Evolutionary conservation across 1,140 invertebrate genomes (phyloP), one percentile per base, ranked within the genome.

Genomic region (Anadara kagoshimensis): DNA sequence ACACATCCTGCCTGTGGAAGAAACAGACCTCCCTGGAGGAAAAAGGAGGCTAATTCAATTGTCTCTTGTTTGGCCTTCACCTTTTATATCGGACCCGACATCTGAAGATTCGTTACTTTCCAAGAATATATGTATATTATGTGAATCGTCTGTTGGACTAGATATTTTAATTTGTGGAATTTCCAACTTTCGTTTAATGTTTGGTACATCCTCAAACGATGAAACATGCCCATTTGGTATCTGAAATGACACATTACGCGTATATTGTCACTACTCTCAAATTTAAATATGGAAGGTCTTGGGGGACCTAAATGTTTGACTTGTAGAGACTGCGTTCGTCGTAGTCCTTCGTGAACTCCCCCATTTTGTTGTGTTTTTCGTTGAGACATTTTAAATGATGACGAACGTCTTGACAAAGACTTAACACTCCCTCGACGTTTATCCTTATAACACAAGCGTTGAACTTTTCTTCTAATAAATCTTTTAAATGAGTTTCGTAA

Each of bases 401-500:
- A 75, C 0, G 73, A 65, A 29, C 73, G 11, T 36, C 29, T 36
- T 36, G 29, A 36, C 29, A 36, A 36, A 36, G 62, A 64, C 61
- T 79, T 81, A n/a, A 85, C 61, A 58, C 83, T 85, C 29, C 78
- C 76, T 10, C 77, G 56, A 11, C 82, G 58, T 51, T 77, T 73
- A 54, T 81, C 78, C 61, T 79, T 80, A 62, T 75, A 75, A 61
- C 79, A 81, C 41, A 75, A 53, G 24, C 75, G 75, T 51, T 83
- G 81, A 22, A 80, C 24, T 64, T 76, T 76, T 53, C 81, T 65
- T 18, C 78, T 56, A 18, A 75, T 67, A 61, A 79, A 85, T 26
- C 79, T 71, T 36, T 74, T 75, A 69, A 85, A 85, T 5, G 83
- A 83, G 26, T 77, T 73, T 20, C 83, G 57, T 54, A 85, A 59